phyloP scores from a whole-genome alignment of 2,888 invertebrate genomes.

The Perizoma affinitatum region DNA sequence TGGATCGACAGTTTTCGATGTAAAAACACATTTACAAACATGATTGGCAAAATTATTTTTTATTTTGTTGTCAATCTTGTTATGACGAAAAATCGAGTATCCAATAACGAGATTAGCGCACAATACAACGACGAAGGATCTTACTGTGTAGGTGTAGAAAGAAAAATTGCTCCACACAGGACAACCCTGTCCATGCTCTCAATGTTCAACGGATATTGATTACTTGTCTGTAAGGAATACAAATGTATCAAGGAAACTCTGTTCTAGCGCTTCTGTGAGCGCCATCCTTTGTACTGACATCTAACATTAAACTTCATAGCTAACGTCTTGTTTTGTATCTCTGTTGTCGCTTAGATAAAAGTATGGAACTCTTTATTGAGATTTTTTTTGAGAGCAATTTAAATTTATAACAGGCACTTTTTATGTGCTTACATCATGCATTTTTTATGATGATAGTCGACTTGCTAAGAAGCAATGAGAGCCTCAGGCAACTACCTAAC shows the following conservation, averaged over 20 bases:
- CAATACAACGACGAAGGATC: slow-evolving; percentile 5
- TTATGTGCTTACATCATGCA: too few relatives aligned
- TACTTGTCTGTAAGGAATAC: slow-evolving; percentile 81
- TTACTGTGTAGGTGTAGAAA: slow-evolving; percentile 38
- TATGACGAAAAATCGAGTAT: neutral
- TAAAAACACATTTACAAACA: slow-evolving; percentile 9
- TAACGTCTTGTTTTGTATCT: slow-evolving; percentile 49
- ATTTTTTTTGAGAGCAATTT: slow-evolving; percentile 31
- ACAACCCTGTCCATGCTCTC: slow-evolving; percentile 65
- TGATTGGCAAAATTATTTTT: neutral
- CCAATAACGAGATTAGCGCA: neutral
- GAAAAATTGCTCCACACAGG: slow-evolving; percentile 62
- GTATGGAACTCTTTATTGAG: slow-evolving; percentile 27
- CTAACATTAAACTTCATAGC: slow-evolving; percentile 75
- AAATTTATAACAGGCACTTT: slow-evolving; percentile 22
- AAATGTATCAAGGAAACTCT: slow-evolving; percentile 77
- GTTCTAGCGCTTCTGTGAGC: slow-evolving; percentile 58
- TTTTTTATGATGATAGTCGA: too few relatives aligned
- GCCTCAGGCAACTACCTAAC: slow-evolving; percentile 70
- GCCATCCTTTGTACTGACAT: slow-evolving; percentile 72
- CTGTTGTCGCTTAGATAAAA: slow-evolving; percentile 33
- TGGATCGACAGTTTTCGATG: slow-evolving; percentile 16
- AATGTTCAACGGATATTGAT: slow-evolving; percentile 76
- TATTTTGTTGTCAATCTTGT: too few relatives aligned
- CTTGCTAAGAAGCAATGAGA: slow-evolving; percentile 56